Evolutionary conservation across 1,140 invertebrate genomes (phyloP), one percentile per base, ranked within the genome.

Genomic region (Neotoxoptera formosana): DNA sequence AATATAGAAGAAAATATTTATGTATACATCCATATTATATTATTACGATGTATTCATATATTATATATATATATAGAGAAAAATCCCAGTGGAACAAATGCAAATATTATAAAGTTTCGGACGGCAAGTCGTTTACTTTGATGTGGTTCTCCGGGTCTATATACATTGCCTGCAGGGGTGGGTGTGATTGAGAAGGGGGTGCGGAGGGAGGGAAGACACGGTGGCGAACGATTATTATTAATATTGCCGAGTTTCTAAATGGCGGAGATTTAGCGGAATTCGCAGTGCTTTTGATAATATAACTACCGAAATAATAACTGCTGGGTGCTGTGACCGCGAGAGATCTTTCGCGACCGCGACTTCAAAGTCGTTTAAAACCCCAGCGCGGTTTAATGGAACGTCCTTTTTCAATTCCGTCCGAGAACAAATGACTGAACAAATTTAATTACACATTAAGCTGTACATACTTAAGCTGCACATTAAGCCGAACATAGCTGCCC

Each of bases 391-490:
- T 90, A 90, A 90, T 67, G 89, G 89, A 60, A 90, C 89, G 89
- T 67, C 36, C 56, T 67, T 67, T 67, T 90, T 90, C 56, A 60
- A 60, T 90, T 67, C 56, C 89, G 7, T 67, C 34, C 41, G 41
- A 30, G 89, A 90, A 90, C 89, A 90, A 90, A 90, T 45, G 89
- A 90, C 89, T 67, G 89, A 90, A 67, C 89, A 90, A 90, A 90
- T 90, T 90, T 90, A 90, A 90, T 90, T 90, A 90, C 89, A 45
- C 89, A 60, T 90, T 90, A 67, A 90, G 89, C 89, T 60, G 47
- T 76, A 76, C 60, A 76, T 76, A 76, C 60, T 76, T 76, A 76
- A 34, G 60, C 60, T 76, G 14, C 11, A 76, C 60, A 76, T 76
- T 76, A 76, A 76, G 60, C 60, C n/a, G 30, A n/a, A 76, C 60